Percentiles rank a stretch among this genome's conserved stretches.
These are phyloP conservation scores for Pteropus alecto DNA, from an alignment of 2,113 vertebrate genomes.

Conservation along the genomic window DNA sequence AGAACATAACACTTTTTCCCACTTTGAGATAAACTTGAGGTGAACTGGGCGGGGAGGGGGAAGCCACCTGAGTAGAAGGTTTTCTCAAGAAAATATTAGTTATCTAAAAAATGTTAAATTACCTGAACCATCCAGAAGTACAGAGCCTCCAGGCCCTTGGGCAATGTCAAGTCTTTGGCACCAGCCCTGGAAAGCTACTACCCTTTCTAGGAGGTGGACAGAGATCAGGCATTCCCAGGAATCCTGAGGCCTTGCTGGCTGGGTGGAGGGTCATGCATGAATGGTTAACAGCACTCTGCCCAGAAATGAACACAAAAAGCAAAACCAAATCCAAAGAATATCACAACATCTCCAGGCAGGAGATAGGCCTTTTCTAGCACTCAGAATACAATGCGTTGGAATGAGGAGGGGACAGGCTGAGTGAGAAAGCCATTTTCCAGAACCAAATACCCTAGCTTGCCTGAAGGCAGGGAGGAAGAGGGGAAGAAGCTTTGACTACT, in stretches of 20 bases:
- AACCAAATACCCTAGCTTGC: constrained; percentile 31
- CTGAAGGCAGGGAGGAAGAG: background rate
- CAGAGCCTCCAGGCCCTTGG: background rate
- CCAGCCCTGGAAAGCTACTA: constrained; percentile 16
- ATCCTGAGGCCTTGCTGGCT: background rate
- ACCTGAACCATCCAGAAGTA: constrained; percentile 50
- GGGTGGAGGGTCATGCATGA: background rate
- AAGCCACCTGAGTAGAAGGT: background rate
- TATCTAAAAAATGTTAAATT: constrained; percentile 63
- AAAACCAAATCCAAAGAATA: constrained; percentile 50
- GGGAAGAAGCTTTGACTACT: constrained; percentile 4
- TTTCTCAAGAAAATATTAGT: constrained; percentile 66
- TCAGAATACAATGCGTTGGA: background rate
- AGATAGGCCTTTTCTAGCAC: background rate
- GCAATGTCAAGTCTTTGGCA: constrained; percentile 7
- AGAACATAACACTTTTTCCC: background rate
- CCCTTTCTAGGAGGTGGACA: background rate
- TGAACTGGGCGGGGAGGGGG: background rate
- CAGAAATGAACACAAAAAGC: constrained; percentile 6
- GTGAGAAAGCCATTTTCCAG: background rate
- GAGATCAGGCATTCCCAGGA: background rate
- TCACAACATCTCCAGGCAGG: background rate
- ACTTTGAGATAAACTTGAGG: background rate
- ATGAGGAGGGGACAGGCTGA: background rate
- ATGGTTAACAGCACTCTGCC: constrained; percentile 1